Evolutionary conservation across 2,113 vertebrate species (phyloP).

Genomic region (Condylura cristata): DNA sequence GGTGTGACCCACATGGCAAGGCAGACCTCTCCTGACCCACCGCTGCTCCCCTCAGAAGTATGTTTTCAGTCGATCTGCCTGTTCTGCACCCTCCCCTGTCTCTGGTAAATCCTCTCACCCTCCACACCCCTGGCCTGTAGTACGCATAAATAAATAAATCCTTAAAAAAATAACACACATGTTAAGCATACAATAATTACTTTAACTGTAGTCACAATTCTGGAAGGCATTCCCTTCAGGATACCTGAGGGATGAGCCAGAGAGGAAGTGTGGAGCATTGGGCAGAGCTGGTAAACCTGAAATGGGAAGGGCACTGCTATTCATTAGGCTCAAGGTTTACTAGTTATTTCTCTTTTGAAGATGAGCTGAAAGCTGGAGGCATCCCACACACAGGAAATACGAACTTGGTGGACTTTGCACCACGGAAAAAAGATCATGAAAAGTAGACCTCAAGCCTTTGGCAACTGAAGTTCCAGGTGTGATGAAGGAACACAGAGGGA

Average conservation of each 20-base stretch:
- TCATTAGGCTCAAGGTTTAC: not conserved
- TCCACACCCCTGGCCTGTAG: no score
- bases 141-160: no score
- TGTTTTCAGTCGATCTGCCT: no score
- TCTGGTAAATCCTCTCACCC: no score
- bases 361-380: conserved; percentile 40
- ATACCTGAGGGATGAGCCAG: conserved; percentile 48
- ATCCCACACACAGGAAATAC: conserved; percentile 10
- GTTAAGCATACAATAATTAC: conserved; percentile 5
- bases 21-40: no score
- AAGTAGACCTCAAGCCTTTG: not conserved
- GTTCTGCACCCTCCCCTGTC: no score
- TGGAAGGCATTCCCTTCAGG: conserved; percentile 7
- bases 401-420: not conserved
- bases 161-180: no score
- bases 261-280: not conserved
- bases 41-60: no score
- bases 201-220: conserved; percentile 37
- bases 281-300: conserved; percentile 36
- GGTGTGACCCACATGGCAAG: no score
- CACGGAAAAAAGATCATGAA: conserved; percentile 9
- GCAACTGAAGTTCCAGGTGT: not conserved
- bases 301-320: conserved; percentile 37
- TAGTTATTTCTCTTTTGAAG: conserved; percentile 62
- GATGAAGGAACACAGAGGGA: not conserved